Evolutionary conservation across 2,113 vertebrate species (phyloP).

Genomic region (Miniopterus natalensis): DNA sequence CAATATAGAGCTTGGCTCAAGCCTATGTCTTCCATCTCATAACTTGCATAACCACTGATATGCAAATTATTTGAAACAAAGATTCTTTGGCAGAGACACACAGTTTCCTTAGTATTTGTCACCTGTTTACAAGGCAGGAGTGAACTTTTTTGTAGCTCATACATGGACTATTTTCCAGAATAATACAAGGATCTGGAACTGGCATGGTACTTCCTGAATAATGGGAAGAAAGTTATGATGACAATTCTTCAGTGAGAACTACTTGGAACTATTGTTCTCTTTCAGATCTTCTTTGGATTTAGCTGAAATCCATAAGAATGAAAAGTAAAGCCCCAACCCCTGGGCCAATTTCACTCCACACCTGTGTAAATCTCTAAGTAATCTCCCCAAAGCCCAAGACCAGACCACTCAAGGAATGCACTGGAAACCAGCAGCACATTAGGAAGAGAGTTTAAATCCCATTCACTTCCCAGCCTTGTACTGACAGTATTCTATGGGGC

Average conservation of each 20-base stretch:
- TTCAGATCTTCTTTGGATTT: constrained; percentile 1
- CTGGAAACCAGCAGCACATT: fast-evolving
- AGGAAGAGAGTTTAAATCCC: neutral
- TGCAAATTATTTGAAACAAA: constrained; percentile 61
- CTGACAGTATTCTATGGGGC: neutral
- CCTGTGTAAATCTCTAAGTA: neutral
- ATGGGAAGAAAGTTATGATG: neutral
- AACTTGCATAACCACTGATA: constrained; percentile 43
- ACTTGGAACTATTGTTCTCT: neutral
- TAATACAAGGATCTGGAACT: neutral
- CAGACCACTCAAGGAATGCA: neutral
- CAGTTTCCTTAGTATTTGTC: constrained; percentile 47
- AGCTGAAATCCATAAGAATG: constrained; percentile 15
- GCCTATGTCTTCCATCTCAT: neutral
- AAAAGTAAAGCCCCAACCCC: constrained; percentile 59
- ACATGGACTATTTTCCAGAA: neutral
- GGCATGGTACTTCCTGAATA: neutral
- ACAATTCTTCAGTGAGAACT: neutral
- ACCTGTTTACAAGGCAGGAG: constrained; percentile 51
- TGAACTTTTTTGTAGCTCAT: neutral
- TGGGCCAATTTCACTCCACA: neutral
- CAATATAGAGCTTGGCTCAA: neutral
- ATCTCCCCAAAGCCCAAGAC: constrained; percentile 9
- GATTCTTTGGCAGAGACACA: constrained; percentile 5
- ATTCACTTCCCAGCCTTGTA: neutral